Evolutionary conservation across 2,888 invertebrate genomes (phyloP).

Genomic region (Polyploca ridens): DNA sequence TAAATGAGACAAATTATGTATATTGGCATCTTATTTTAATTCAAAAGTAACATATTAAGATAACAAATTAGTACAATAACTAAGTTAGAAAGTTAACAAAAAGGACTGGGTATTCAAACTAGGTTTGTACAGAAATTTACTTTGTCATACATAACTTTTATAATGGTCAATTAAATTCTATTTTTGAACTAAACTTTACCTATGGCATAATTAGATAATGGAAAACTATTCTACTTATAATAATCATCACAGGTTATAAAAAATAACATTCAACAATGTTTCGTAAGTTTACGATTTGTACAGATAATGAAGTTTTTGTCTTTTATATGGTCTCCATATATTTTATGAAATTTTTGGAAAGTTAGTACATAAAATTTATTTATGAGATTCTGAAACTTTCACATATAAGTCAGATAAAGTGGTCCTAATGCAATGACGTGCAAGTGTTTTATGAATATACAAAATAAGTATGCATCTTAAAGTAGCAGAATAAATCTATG

Average conservation of each 20-base stretch:
- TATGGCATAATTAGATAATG: constrained; percentile 57
- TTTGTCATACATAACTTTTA: constrained; percentile 23
- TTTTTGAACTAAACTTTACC: constrained; percentile 54
- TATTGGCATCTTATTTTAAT: neutral
- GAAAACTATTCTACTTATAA: constrained; percentile 66
- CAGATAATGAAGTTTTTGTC: neutral
- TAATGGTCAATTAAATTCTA: constrained; percentile 30
- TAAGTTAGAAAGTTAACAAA: constrained; percentile 3
- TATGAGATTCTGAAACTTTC: neutral
- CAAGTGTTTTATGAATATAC: neutral
- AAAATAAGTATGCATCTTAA: neutral
- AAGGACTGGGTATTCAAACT: constrained; percentile 3
- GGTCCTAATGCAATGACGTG: neutral
- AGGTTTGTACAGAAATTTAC: neutral
- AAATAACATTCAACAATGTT: constrained; percentile 41
- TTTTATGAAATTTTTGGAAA: neutral
- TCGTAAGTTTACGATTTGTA: constrained; percentile 16
- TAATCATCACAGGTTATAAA: constrained; percentile 75
- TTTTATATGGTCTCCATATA: neutral
- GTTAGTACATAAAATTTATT: neutral
- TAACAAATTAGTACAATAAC: neutral
- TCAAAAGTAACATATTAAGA: constrained; percentile 9
- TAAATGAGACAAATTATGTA: too few species aligned
- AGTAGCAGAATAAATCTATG: constrained; percentile 4
- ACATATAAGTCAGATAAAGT: neutral